Conservation (phyloP, 2,797 vertebrate species). For the Anomalospiza imberbis region DNA sequence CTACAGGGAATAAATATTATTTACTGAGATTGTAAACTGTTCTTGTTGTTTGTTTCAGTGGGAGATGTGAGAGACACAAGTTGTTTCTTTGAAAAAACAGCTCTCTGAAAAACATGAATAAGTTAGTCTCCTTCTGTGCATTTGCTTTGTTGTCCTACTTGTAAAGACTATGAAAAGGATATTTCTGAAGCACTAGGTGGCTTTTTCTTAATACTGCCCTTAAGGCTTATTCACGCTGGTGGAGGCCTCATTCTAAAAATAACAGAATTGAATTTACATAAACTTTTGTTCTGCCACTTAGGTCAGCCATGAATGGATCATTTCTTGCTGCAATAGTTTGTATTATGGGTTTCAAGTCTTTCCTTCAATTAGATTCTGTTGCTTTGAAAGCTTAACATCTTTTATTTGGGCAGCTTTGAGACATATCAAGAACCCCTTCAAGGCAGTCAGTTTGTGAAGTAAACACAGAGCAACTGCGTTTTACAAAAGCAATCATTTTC, state of each 20-base stretch:
- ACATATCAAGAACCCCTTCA: not conserved
- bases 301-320: not conserved
- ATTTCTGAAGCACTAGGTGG: not conserved
- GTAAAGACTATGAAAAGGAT: not conserved
- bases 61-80: not conserved
- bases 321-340: not conserved
- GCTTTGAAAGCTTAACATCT: not conserved
- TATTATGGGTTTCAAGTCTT: not conserved
- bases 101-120: conserved; percentile 12
- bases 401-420: not conserved
- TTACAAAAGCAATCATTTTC: not conserved
- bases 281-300: not conserved
- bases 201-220: not conserved
- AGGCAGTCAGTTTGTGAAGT: not conserved
- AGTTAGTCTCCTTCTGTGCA: not conserved
- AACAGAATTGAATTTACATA: not conserved
- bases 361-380: not conserved
- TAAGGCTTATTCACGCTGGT: not conserved
- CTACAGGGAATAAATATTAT: not conserved
- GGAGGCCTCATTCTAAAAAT: not conserved
- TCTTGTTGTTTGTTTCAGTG: not conserved
- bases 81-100: not conserved
- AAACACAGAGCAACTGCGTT: not conserved
- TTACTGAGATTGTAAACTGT: not conserved
- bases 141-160: conserved; percentile 16